phyloP scores from a whole-genome alignment of 2,888 invertebrate species.

The Polymixis flavicincta region DNA sequence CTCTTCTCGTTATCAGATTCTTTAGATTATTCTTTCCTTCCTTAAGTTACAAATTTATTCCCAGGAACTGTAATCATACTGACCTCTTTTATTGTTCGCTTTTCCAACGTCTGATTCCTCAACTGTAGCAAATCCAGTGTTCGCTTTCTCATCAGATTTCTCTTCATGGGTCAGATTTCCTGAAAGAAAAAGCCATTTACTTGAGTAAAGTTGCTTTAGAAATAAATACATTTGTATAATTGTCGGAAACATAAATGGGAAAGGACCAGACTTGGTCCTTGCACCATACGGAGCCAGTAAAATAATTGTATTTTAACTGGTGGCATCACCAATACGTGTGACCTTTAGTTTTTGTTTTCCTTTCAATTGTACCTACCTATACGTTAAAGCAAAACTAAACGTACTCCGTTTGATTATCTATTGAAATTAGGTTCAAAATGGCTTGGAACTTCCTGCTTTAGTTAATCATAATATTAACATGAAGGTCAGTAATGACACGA shows the following conservation, averaged over 20 bases:
- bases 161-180: conserved; percentile 74
- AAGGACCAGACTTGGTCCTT: too few relatives aligned
- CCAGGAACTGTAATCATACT: background rate
- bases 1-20: background rate
- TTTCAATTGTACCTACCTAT: background rate
- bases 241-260: background rate
- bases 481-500: background rate
- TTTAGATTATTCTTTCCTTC: background rate
- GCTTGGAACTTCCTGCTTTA: background rate
- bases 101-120: conserved; percentile 80
- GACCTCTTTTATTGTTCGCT: conserved; percentile 65
- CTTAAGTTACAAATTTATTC: background rate
- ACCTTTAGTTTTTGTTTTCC: conserved; percentile 14
- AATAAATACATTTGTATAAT: background rate
- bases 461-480: background rate
- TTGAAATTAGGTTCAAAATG: background rate
- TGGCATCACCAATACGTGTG: background rate
- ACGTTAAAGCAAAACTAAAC: background rate
- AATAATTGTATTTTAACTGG: background rate
- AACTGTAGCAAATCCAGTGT: conserved; percentile 81
- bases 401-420: conserved; percentile 8
- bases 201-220: background rate
- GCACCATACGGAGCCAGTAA: background rate
- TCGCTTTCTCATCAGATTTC: conserved; percentile 60
- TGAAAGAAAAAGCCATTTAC: conserved; percentile 45